Evolutionary conservation across 2,113 vertebrate genomes (phyloP).

Genomic region (Sinocyclocheilus anophthalmus): DNA sequence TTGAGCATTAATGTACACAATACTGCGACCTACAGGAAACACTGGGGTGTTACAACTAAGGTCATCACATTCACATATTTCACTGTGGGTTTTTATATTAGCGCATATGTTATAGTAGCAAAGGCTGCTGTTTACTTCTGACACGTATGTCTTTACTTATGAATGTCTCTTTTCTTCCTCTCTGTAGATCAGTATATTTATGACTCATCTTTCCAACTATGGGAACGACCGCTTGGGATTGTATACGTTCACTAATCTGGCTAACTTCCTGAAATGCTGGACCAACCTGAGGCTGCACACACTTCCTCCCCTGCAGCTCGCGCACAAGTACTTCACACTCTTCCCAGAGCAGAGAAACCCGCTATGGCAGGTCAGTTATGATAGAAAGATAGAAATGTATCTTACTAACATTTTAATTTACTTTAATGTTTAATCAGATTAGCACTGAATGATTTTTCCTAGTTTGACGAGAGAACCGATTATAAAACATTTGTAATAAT

Average conservation of each 20-base stretch:
- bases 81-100: background rate
- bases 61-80: background rate
- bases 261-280: constrained; percentile 92
- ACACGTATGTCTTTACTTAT: background rate
- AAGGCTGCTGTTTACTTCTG: background rate
- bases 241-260: constrained; percentile 93
- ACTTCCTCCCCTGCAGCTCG: constrained; percentile 87
- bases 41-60: constrained; percentile 4
- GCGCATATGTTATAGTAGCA: background rate
- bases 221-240: constrained; percentile 94
- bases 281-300: constrained; percentile 91
- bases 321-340: constrained; percentile 92
- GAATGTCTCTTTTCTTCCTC: constrained; percentile 22
- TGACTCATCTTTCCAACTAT: constrained; percentile 97
- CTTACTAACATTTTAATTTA: background rate
- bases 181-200: constrained; percentile 94
- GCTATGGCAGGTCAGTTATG: constrained; percentile 88
- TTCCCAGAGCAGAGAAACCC: constrained; percentile 94
- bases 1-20: background rate
- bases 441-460: too few species aligned
- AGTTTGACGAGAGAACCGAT: too few species aligned
- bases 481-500: too few species aligned
- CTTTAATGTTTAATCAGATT: background rate
- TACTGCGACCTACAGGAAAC: constrained; percentile 51
- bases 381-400: background rate